Evolutionary conservation across 2,797 vertebrate genomes (phyloP).

Genomic region (Centroberyx gerrardi): DNA sequence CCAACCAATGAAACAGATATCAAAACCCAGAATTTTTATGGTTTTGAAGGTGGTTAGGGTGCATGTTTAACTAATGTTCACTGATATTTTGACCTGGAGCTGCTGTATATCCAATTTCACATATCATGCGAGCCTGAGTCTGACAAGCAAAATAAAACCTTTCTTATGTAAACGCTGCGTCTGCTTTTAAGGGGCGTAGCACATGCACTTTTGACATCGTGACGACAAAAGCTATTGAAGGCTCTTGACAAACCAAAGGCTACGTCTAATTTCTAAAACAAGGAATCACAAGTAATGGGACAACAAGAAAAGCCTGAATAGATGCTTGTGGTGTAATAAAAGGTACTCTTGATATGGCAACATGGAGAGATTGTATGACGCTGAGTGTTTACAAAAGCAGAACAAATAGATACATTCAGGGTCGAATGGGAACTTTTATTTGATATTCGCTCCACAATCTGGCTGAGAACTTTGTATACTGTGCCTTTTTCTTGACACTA

Average conservation of each 20-base stretch:
- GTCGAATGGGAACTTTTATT: slow-evolving; percentile 54
- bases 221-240: slow-evolving; percentile 7
- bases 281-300: slow-evolving; percentile 46
- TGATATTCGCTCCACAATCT: slow-evolving; percentile 25
- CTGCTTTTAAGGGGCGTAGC: slow-evolving; percentile 3
- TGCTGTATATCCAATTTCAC: slow-evolving; percentile 19
- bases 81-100: background rate
- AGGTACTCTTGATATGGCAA: slow-evolving; percentile 57
- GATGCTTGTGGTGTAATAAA: slow-evolving; percentile 46
- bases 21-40: background rate
- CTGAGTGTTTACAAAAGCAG: slow-evolving; percentile 67
- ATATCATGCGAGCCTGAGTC: slow-evolving; percentile 26
- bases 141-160: slow-evolving; percentile 5
- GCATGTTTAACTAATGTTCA: background rate
- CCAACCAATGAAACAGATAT: slow-evolving; percentile 15
- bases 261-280: slow-evolving; percentile 34
- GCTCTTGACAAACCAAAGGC: slow-evolving; percentile 23
- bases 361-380: slow-evolving; percentile 59
- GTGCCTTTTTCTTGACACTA: background rate
- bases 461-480: slow-evolving; percentile 3
- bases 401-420: slow-evolving; percentile 67
- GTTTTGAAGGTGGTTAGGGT: slow-evolving; percentile 13
- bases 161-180: background rate
- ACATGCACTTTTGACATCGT: slow-evolving; percentile 27
- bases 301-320: slow-evolving; percentile 38